Evolutionary conservation across 2,888 invertebrate genomes (phyloP), one percentile per base, ranked within the genome.

Genomic region (Onchidella celtica): DNA sequence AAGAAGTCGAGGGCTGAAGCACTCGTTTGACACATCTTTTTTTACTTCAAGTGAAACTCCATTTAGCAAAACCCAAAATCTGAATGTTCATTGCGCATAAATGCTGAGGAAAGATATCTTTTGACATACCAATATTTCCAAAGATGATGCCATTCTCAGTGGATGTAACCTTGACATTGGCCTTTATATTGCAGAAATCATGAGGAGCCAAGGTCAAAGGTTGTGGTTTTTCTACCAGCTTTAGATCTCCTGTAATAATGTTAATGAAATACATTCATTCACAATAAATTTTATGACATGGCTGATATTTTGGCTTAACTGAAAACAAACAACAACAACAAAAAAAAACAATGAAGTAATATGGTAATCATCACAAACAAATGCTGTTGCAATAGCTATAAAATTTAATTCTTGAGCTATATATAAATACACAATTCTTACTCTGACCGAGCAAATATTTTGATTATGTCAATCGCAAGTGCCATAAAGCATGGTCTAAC

Each of bases 61-160:
- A n/a, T n/a, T n/a, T n/a, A n/a, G n/a, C n/a, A n/a, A n/a, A n/a
- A n/a, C n/a, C n/a, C n/a, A n/a, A n/a, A n/a, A n/a, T 17, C 47
- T 47, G 47, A 47, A 47, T 47, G 9, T 47, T 47, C 47, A 47
- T 17, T 47, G 47, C 17, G 47, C n/a, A n/a, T n/a, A n/a, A n/a
- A n/a, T n/a, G n/a, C n/a, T n/a, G n/a, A n/a, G n/a, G 6, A 69
- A 69, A 11, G 27, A 24, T 3, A 27, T 47, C 17, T 27, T 34
- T 34, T 34, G 24, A 82, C 86, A 92, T 90, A 96, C 97, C 97
- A 88, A 99, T 99, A 93, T 99, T 99, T 83, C 99, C 99, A 94
- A 99, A 99, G 89, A 99, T 99, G 88, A 99, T 98, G 82, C 99
- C 99, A 94, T 99, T 99, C 94, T 99, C 99, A 0, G 99, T 99